Evolutionary conservation across 1,140 invertebrate genomes (phyloP).

Genomic region (Cydia splendana): DNA sequence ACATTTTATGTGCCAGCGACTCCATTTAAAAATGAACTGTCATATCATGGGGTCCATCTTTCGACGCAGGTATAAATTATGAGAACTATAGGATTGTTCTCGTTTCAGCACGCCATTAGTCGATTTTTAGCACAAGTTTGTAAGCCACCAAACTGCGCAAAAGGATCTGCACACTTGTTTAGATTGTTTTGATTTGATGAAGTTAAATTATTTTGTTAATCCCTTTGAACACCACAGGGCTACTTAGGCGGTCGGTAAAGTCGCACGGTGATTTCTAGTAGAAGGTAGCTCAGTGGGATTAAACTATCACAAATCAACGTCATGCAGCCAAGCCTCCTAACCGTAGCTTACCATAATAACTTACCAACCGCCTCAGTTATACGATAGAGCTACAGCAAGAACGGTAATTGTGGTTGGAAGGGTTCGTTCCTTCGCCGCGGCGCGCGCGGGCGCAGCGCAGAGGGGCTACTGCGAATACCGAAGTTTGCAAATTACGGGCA

Average conservation of each 20-base stretch:
- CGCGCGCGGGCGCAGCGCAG: slow-evolving; percentile 5
- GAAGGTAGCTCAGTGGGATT: too few species aligned
- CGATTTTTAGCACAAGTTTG: background rate
- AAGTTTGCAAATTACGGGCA: too few species aligned
- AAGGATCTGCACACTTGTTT: background rate
- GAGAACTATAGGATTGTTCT: background rate
- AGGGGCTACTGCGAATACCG: too few species aligned
- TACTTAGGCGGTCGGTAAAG: too few species aligned
- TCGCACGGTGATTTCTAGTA: too few species aligned
- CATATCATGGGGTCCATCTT: too few species aligned
- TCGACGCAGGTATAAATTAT: background rate
- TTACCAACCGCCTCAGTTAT: too few species aligned
- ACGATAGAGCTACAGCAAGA: background rate
- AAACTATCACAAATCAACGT: too few species aligned
- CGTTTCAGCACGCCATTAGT: background rate
- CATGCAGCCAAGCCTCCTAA: too few species aligned
- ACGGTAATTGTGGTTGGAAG: background rate
- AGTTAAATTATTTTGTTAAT: background rate
- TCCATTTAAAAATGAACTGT: too few species aligned
- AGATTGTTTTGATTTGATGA: background rate
- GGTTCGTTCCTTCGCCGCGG: background rate
- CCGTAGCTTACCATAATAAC: too few species aligned
- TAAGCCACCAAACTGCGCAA: background rate
- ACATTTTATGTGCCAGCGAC: too few species aligned
- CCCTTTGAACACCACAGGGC: background rate